Evolutionary conservation across 2,888 invertebrate species (phyloP).

Genomic region (Colostygia pectinataria): DNA sequence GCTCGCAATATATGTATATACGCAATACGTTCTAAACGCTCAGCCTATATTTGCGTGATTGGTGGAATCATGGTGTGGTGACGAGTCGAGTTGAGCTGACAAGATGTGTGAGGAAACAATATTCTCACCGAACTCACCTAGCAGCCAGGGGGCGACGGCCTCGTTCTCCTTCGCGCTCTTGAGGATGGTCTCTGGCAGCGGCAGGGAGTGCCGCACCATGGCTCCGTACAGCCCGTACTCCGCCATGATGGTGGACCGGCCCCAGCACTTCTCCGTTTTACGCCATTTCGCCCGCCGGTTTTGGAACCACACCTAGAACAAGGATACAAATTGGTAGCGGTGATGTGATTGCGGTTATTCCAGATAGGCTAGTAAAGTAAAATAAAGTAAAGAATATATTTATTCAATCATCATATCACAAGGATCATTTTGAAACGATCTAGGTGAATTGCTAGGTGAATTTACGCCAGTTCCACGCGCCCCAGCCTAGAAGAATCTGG

Average conservation of each 20-base stretch:
- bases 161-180: conserved; percentile 98
- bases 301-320: conserved; percentile 97
- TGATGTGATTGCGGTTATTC: too few relatives aligned
- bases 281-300: conserved; percentile 99
- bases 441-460: too few relatives aligned
- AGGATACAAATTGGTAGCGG: not conserved
- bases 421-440: too few relatives aligned
- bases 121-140: conserved; percentile 88
- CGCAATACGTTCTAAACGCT: too few relatives aligned
- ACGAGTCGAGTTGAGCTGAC: conserved; percentile 1
- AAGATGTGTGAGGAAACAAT: conserved; percentile 28
- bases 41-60: too few relatives aligned
- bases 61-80: not conserved
- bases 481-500: too few relatives aligned
- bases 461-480: too few relatives aligned
- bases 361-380: too few relatives aligned
- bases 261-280: conserved; percentile 99
- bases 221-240: conserved; percentile 99
- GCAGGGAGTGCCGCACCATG: conserved; percentile 99
- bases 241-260: conserved; percentile 99
- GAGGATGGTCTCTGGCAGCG: conserved; percentile 98
- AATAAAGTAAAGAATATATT: too few relatives aligned
- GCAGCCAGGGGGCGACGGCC: conserved; percentile 99
- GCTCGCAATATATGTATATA: too few relatives aligned
- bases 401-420: too few relatives aligned